These are phyloP conservation scores for Porphyrio hochstetteri DNA, from an alignment of 2,113 vertebrate genomes.

Conservation along the genomic window DNA sequence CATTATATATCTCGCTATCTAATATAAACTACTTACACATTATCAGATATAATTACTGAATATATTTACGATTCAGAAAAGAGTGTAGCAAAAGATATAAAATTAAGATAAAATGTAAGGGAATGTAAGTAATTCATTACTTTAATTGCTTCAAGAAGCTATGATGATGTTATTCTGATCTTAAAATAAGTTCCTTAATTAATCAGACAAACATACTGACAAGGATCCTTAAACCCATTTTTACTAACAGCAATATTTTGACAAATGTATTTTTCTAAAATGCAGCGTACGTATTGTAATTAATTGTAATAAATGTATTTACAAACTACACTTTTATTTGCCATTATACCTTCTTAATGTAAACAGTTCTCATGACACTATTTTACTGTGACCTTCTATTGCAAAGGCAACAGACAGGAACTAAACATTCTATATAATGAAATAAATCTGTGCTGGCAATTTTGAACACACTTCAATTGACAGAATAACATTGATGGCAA, in stretches of 20 bases:
- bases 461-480: conserved; percentile 32
- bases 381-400: not conserved
- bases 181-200: conserved; percentile 63
- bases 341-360: conserved; percentile 17
- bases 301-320: conserved; percentile 24
- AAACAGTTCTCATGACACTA: not conserved
- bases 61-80: conserved; percentile 52
- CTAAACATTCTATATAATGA: conserved; percentile 24
- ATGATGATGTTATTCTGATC: conserved; percentile 50
- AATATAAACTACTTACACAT: conserved; percentile 58
- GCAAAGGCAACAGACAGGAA: not conserved
- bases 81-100: not conserved
- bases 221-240: conserved; percentile 36
- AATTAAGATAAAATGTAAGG: conserved; percentile 45
- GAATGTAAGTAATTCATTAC: conserved; percentile 49
- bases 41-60: conserved; percentile 68
- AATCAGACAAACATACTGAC: conserved; percentile 47
- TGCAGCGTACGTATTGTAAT: not conserved
- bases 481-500: conserved; percentile 31
- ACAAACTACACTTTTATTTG: conserved; percentile 3
- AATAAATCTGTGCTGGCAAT: conserved; percentile 32
- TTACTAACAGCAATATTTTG: conserved; percentile 42
- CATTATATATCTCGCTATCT: not conserved
- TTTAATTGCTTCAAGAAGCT: conserved; percentile 48
- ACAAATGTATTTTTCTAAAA: conserved; percentile 14